These are phyloP conservation scores for Acropora yongei DNA, from an alignment of 64 coral and sea anemone species.

Conservation along the genomic window DNA sequence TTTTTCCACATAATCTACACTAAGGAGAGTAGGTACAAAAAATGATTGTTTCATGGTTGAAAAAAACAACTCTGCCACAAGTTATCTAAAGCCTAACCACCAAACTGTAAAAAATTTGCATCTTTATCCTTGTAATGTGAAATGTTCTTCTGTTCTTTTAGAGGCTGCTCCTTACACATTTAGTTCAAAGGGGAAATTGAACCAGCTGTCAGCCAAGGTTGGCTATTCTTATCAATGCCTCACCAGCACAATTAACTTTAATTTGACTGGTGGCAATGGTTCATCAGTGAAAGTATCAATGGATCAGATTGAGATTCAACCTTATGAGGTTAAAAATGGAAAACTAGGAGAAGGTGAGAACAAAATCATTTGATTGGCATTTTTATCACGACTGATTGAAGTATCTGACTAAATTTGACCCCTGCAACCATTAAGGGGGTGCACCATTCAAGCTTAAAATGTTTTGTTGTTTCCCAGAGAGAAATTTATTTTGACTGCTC, in stretches of 20 bases:
- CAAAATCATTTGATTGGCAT: neutral
- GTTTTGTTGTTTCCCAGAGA: too few relatives aligned
- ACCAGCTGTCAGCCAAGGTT: neutral
- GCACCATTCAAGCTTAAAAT: neutral
- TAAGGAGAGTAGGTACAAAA: too few relatives aligned
- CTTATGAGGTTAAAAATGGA: conserved; percentile 39
- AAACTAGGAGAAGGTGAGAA: conserved; percentile 7
- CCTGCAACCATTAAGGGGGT: neutral
- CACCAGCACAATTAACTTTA: neutral
- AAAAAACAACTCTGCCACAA: too few relatives aligned
- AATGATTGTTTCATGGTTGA: too few relatives aligned
- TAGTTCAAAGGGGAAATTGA: neutral
- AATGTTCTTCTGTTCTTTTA: neutral
- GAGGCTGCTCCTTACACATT: neutral
- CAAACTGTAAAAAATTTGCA: too few relatives aligned
- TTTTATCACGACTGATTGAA: too few relatives aligned
- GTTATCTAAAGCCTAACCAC: too few relatives aligned
- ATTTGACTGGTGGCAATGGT: neutral
- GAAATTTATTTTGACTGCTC: too few relatives aligned
- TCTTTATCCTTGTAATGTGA: too few relatives aligned
- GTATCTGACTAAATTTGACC: neutral
- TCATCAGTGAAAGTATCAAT: conserved; percentile 9
- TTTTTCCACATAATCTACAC: too few relatives aligned
- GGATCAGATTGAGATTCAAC: neutral
- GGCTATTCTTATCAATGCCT: neutral